Conservation (phyloP, 2,113 vertebrate species). For the Lamprotornis superbus region DNA sequence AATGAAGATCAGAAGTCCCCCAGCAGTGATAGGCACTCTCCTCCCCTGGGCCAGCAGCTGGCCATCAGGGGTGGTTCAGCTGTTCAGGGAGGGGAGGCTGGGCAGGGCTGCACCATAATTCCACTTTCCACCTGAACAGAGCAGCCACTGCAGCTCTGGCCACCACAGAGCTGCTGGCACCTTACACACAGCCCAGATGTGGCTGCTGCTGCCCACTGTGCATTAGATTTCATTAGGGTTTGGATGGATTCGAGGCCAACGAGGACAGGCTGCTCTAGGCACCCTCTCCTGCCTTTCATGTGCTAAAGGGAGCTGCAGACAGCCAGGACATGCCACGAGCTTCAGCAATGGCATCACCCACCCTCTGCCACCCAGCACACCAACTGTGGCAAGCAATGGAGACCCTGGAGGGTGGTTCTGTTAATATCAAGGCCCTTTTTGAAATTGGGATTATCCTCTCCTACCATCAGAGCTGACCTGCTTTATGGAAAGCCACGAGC, state of each 20-base stretch:
- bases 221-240: too few relatives aligned
- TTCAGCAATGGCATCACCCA: background rate
- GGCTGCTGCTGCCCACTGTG: background rate
- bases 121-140: background rate
- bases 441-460: background rate
- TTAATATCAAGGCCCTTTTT: background rate
- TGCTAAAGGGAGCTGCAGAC: background rate
- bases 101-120: background rate
- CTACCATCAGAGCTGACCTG: background rate
- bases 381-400: accelerated
- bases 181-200: background rate
- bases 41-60: accelerated
- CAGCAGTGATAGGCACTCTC: background rate
- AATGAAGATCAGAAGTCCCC: background rate
- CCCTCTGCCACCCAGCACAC: background rate
- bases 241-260: background rate
- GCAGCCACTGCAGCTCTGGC: background rate
- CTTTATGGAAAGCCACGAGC: background rate
- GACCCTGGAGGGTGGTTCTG: background rate
- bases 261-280: background rate
- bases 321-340: accelerated
- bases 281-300: background rate
- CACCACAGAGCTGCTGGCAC: background rate
- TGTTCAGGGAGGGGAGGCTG: background rate
- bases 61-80: background rate